A percentile compares a stretch with the other conserved stretches of the same genome.
Evolutionary conservation across 2,797 vertebrate species (phyloP).

Genomic region (Melanotaenia nigrans): DNA sequence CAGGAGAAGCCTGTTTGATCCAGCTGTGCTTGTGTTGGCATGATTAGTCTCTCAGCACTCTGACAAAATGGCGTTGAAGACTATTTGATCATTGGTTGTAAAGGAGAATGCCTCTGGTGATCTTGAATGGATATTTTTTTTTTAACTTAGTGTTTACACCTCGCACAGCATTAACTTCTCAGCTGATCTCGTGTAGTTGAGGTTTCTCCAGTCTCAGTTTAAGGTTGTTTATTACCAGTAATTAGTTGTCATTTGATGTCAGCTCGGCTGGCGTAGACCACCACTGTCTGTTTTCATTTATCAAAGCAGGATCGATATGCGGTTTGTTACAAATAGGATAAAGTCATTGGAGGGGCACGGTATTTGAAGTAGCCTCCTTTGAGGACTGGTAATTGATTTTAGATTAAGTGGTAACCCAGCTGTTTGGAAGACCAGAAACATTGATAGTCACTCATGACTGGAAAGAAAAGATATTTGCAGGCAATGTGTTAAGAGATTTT

Average conservation of each 20-base stretch:
- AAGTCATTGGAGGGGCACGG: slow-evolving; percentile 60
- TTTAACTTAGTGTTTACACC: background rate
- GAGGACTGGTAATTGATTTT: slow-evolving; percentile 75
- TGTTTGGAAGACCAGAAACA: slow-evolving; percentile 36
- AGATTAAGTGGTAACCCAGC: slow-evolving; percentile 64
- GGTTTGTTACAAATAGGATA: slow-evolving; percentile 68
- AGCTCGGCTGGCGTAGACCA: slow-evolving; percentile 41
- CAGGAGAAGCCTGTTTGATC: slow-evolving; percentile 57
- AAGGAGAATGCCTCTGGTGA: slow-evolving; percentile 17
- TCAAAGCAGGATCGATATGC: slow-evolving; percentile 68
- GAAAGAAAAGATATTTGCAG: slow-evolving; percentile 33
- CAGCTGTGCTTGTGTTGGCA: slow-evolving; percentile 33
- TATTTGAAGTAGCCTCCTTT: slow-evolving; percentile 69
- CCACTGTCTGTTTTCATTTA: slow-evolving; percentile 71
- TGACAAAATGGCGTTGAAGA: slow-evolving; percentile 43
- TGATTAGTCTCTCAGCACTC: slow-evolving; percentile 54
- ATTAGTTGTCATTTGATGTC: slow-evolving; percentile 64
- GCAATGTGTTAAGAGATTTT: slow-evolving; percentile 27
- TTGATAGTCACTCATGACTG: slow-evolving; percentile 30
- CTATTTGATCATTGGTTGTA: slow-evolving; percentile 39
- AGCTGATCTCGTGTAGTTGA: slow-evolving; percentile 7
- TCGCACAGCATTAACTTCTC: background rate
- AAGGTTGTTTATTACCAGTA: slow-evolving; percentile 63
- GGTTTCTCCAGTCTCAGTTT: slow-evolving; percentile 26
- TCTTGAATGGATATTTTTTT: background rate